Conservation (phyloP, 2,113 vertebrate species). For the Aviceda subcristata region DNA sequence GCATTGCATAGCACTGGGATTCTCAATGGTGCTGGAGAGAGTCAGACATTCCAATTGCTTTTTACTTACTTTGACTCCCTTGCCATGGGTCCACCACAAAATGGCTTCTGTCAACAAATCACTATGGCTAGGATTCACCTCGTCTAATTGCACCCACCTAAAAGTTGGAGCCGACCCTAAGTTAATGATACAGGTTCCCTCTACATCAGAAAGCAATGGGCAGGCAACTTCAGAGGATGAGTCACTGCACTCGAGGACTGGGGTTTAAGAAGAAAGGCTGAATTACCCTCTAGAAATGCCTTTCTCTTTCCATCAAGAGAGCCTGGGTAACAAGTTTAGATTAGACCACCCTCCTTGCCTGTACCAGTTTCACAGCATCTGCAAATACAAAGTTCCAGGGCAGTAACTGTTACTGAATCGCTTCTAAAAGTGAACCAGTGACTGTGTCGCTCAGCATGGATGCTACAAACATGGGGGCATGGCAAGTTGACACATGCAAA, state of each 20-base stretch:
- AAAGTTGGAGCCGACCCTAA: neutral
- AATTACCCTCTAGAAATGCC: neutral
- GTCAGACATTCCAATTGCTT: neutral
- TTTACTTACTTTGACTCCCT: neutral
- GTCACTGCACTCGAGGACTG: neutral
- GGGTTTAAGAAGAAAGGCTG: neutral
- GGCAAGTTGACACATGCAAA: neutral
- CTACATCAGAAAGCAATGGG: neutral
- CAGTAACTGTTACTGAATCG: neutral
- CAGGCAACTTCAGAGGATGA: neutral
- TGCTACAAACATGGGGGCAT: fast-evolving
- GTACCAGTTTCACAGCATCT: neutral
- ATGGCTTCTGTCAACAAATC: neutral
- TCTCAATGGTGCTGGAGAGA: neutral
- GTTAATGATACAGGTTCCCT: neutral
- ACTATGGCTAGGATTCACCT: neutral
- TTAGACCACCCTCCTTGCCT: neutral
- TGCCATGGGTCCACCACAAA: neutral
- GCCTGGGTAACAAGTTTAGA: neutral
- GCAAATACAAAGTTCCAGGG: neutral
- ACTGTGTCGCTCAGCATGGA: neutral
- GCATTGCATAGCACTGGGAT: neutral
- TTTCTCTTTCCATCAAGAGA: neutral
- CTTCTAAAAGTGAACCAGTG: neutral
- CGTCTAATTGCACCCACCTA: too few species aligned